Percentiles rank a stretch among this genome's conserved stretches.
Evolutionary conservation across 2,888 invertebrate genomes (phyloP).

Genomic region (Tiliacea aurago): DNA sequence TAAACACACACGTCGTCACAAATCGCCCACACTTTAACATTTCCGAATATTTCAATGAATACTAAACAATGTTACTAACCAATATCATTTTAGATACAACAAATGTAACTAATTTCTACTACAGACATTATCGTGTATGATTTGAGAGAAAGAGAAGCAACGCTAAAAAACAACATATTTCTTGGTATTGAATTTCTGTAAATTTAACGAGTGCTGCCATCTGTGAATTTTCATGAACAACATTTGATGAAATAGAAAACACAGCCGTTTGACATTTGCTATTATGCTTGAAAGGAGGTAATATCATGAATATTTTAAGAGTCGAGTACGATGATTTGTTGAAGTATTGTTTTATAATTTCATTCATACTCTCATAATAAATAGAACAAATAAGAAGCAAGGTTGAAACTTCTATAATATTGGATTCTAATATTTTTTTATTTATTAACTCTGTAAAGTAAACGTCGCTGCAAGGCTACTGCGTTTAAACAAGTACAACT

Average conservation of each 20-base stretch:
- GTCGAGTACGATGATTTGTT: background rate
- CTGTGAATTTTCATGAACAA: constrained; percentile 68
- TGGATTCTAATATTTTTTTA: background rate
- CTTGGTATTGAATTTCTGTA: constrained; percentile 82
- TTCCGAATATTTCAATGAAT: constrained; percentile 63
- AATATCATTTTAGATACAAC: constrained; percentile 61
- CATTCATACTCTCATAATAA: background rate
- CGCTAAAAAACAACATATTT: constrained; percentile 73
- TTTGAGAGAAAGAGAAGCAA: constrained; percentile 82
- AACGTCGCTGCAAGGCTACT: constrained; percentile 76
- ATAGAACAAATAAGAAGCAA: background rate
- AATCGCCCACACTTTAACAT: constrained; percentile 74
- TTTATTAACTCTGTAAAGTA: constrained; percentile 45
- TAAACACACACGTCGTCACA: constrained; percentile 71
- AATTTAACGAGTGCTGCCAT: constrained; percentile 80
- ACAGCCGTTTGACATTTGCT: constrained; percentile 68
- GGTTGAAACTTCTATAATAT: background rate
- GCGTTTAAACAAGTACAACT: constrained; percentile 79
- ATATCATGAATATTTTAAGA: constrained; percentile 8
- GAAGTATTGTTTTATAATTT: background rate
- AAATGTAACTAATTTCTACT: constrained; percentile 56
- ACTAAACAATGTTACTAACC: constrained; percentile 48
- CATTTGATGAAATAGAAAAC: constrained; percentile 57
- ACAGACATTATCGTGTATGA: constrained; percentile 57
- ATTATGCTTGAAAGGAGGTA: constrained; percentile 76